A percentile compares a stretch with the other conserved stretches of the same genome.
Conservation (phyloP, 2,888 invertebrate genomes). For the Spicauda simplicius region DNA sequence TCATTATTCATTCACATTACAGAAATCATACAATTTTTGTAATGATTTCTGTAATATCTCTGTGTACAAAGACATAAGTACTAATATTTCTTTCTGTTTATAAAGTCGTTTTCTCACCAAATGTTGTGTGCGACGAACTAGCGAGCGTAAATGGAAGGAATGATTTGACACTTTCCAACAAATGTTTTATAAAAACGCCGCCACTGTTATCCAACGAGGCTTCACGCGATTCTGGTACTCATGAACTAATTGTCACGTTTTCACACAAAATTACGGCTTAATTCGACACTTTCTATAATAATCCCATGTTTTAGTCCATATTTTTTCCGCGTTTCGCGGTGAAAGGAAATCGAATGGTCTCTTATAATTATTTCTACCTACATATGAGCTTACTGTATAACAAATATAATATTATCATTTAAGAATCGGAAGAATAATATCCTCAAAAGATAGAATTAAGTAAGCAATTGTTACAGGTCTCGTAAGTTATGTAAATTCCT, state of each 20-base stretch:
- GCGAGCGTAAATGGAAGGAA: slow-evolving; percentile 75
- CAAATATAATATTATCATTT: not conserved
- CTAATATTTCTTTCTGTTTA: no score
- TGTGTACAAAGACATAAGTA: no score
- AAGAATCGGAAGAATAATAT: not conserved
- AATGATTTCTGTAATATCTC: no score
- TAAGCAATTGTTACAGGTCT: not conserved
- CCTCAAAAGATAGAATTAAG: no score
- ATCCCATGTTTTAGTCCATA: slow-evolving; percentile 49
- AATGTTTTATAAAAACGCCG: slow-evolving; percentile 78
- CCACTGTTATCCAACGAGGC: slow-evolving; percentile 57
- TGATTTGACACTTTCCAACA: slow-evolving; percentile 79
- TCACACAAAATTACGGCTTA: slow-evolving; percentile 70
- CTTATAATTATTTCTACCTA: not conserved
- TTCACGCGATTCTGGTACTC: slow-evolving; percentile 54
- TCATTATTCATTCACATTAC: no score
- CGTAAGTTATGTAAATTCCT: no score
- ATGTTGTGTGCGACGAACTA: slow-evolving; percentile 55
- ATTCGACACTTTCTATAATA: slow-evolving; percentile 76
- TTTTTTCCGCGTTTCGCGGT: slow-evolving; percentile 44
- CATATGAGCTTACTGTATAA: no score
- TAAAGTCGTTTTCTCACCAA: slow-evolving; percentile 38
- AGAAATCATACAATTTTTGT: no score
- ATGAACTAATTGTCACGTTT: slow-evolving; percentile 71
- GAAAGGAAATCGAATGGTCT: slow-evolving; percentile 46